Evolutionary conservation across 2,113 vertebrate genomes (phyloP).

Genomic region (Trogon surrucura): DNA sequence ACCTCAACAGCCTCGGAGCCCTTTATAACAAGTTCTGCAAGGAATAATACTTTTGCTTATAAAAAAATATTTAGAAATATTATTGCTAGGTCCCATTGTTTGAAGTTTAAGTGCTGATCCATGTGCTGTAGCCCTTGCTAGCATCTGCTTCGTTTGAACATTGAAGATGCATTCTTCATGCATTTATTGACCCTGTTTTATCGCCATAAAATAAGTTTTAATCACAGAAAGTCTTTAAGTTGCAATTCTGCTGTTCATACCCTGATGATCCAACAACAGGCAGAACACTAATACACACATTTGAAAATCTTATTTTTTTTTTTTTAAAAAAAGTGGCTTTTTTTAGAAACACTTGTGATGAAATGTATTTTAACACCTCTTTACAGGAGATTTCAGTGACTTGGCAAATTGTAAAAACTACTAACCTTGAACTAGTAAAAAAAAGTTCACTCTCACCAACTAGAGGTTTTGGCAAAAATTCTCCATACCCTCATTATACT

Average conservation of each 20-base stretch:
- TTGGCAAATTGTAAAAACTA: neutral
- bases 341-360: neutral
- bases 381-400: neutral
- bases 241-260: neutral
- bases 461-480: neutral
- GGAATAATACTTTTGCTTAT: neutral
- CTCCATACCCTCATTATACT: neutral
- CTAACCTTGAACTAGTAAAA: neutral
- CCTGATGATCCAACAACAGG: neutral
- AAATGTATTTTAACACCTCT: neutral
- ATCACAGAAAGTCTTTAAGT: neutral
- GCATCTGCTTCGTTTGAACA: neutral
- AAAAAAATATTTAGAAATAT: slow-evolving; percentile 19
- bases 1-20: neutral
- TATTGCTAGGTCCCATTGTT: slow-evolving; percentile 17
- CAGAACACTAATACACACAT: neutral
- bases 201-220: neutral
- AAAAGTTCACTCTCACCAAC: neutral
- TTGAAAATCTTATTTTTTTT: neutral
- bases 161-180: neutral
- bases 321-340: neutral
- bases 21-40: neutral
- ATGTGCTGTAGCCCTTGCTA: slow-evolving; percentile 12
- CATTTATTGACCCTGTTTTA: neutral
- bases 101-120: neutral